Percentiles rank a stretch among this genome's conserved stretches.
Evolutionary conservation across 2,113 vertebrate genomes (phyloP).

Genomic region (Poeciliopsis prolifica): DNA sequence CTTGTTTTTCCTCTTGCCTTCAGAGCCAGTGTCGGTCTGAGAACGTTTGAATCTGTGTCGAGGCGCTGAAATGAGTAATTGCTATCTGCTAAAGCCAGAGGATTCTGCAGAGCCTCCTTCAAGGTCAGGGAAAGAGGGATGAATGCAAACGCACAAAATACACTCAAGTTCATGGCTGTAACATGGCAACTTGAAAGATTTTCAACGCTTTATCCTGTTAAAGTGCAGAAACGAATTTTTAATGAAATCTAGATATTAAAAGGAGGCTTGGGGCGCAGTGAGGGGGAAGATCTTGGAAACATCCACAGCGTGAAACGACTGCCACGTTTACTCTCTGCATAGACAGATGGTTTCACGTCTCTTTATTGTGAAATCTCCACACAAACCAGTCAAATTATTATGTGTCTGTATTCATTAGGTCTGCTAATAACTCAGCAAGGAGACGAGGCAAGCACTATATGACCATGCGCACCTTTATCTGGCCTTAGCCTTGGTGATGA

Average conservation of each 20-base stretch:
- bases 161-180: neutral
- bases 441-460: neutral
- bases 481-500: neutral
- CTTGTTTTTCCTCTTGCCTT: neutral
- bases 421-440: neutral
- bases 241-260: neutral
- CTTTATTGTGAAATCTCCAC: neutral
- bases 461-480: neutral
- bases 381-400: neutral
- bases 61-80: slow-evolving; percentile 4
- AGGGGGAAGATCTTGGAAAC: neutral
- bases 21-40: neutral
- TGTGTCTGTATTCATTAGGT: neutral
- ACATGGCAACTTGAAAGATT: neutral
- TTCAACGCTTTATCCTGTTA: neutral
- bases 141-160: neutral
- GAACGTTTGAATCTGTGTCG: slow-evolving; percentile 8
- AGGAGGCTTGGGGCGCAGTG: neutral
- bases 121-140: neutral
- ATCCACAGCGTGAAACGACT: neutral
- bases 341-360: neutral
- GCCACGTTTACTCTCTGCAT: neutral
- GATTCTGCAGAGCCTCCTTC: neutral
- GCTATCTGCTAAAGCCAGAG: neutral
- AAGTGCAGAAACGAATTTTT: neutral